Evolutionary conservation across 92 coral and sea anemone genomes (phyloP), one percentile per base, ranked within the genome.

Genomic region (Porites evermanni): DNA sequence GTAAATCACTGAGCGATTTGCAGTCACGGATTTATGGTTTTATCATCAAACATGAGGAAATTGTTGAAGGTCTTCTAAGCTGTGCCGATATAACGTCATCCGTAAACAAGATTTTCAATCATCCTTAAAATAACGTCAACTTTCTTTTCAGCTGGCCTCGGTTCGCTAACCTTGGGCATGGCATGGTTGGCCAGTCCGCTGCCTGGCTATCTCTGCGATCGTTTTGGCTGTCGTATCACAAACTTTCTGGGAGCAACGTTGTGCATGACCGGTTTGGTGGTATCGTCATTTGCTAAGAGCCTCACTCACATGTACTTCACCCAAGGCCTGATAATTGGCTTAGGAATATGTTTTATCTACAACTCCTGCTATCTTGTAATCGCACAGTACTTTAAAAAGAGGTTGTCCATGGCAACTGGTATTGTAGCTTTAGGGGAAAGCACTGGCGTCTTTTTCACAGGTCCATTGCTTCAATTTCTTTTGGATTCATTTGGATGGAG

Each of bases 401-500:
- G 0, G 47, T 38, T 38, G 47, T 38, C 47, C 47, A 38, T 38
- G 47, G 47, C 47, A 38, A 38, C 47, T 4, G 47, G 47, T 38
- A 38, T 38, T 38, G 47, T 38, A 38, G 47, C 47, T 38, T 38
- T 38, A 38, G 47, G 47, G 47, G 47, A 38, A 38, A 38, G 47
- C 47, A 3, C 47, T 4, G 47, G 47, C 47, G 47, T 38, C 47
- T 38, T 38, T 38, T 38, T 38, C 7, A 38, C 47, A 38, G 47
- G 47, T 38, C 47, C 47, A 4, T 47, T 75, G 38, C 81, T 77
- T 23, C 91, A 86, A 32, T 19, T 51, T 10, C 88, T 90, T 1
- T 67, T 90, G 26, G 90, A 90, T 32, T 44, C 90, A 8, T 5
- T 80, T 32, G 84, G 77, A 51, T 91, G 93, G 93, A 76, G 91